Evolutionary conservation across 2,888 invertebrate genomes (phyloP).

Genomic region (Taenaris catops): DNA sequence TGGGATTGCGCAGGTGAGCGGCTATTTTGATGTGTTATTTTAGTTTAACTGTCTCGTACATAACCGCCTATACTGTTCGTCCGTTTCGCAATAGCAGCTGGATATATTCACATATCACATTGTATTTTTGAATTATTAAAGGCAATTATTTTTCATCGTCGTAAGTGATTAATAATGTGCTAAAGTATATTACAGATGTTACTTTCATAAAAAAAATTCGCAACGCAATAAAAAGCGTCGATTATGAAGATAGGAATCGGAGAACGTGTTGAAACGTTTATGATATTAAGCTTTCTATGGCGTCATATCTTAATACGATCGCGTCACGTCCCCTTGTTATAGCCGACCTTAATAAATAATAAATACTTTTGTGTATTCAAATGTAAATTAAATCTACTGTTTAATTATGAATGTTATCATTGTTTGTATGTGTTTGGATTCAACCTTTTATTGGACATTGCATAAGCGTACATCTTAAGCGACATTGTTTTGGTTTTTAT

Average conservation of each 20-base stretch:
- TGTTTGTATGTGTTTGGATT: too few relatives aligned
- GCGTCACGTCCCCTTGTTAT: conserved; percentile 40
- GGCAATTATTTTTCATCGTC: conserved; percentile 30
- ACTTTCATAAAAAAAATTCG: conserved; percentile 68
- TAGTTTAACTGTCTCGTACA: conserved; percentile 44
- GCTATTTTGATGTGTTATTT: conserved; percentile 61
- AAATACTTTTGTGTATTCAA: conserved; percentile 9
- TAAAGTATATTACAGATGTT: conserved; percentile 52
- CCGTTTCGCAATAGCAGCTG: conserved; percentile 3
- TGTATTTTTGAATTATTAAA: conserved; percentile 3
- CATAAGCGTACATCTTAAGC: too few relatives aligned
- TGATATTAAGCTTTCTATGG: conserved; percentile 50
- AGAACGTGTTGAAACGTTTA: conserved; percentile 59
- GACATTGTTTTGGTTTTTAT: too few relatives aligned
- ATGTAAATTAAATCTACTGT: conserved; percentile 3
- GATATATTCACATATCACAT: neutral
- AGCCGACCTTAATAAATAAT: conserved; percentile 25
- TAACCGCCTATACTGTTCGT: conserved; percentile 26
- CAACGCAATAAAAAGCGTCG: conserved; percentile 56
- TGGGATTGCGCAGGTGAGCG: conserved; percentile 63
- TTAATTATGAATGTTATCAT: conserved; percentile 4
- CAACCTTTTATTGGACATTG: too few relatives aligned
- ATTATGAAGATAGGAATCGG: conserved; percentile 56
- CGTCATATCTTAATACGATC: conserved; percentile 64
- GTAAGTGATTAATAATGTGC: conserved; percentile 44